A percentile compares a stretch with the other conserved stretches of the same genome.
These are phyloP conservation scores for Onthophagus taurus DNA, from an alignment of 1,140 invertebrate genomes.

Conservation along the genomic window DNA sequence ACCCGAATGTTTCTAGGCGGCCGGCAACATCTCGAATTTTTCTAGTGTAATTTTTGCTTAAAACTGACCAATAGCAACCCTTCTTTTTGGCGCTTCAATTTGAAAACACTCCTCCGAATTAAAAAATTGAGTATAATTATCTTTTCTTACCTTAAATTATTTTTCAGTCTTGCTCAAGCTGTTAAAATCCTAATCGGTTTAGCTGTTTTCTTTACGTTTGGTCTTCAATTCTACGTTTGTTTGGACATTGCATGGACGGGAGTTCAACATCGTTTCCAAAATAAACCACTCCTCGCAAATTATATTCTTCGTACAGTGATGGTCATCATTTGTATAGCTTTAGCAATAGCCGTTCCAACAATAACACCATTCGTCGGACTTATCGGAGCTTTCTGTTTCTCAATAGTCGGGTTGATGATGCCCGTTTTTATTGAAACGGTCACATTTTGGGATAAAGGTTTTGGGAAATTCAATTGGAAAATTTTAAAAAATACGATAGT, in stretches of 20 bases:
- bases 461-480: constrained; percentile 60
- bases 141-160: no score
- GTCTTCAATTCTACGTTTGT: constrained; percentile 94
- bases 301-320: constrained; percentile 62
- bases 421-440: constrained; percentile 83
- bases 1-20: no score
- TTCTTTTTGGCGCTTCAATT: no score
- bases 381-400: constrained; percentile 91
- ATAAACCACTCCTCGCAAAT: constrained; percentile 60
- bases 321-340: constrained; percentile 54
- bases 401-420: constrained; percentile 82
- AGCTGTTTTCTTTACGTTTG: constrained; percentile 87
- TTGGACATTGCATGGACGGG: constrained; percentile 68
- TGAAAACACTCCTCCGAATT: no score
- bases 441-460: constrained; percentile 66
- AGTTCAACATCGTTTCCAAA: constrained; percentile 60
- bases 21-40: no score
- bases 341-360: constrained; percentile 79
- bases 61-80: no score
- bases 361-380: constrained; percentile 86
- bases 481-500: constrained; percentile 64
- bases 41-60: no score
- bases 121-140: no score
- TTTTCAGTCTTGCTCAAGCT: constrained; percentile 67
- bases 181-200: constrained; percentile 80